Percentiles rank a stretch among this genome's conserved stretches.
These are phyloP conservation scores for Mythimna pallens DNA, from an alignment of 2,888 invertebrate genomes.

Conservation along the genomic window DNA sequence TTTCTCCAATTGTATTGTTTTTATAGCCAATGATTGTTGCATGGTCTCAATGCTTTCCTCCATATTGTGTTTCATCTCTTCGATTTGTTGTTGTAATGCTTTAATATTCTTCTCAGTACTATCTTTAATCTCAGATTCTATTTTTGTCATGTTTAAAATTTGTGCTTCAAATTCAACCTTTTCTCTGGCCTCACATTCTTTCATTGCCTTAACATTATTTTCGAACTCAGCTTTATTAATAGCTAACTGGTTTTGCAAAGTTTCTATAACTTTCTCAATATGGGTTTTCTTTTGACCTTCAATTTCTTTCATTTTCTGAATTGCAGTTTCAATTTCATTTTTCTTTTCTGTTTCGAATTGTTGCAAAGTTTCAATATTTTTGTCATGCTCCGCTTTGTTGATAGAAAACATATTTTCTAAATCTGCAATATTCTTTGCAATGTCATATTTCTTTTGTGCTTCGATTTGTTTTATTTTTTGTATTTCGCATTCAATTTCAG, in stretches of 20 bases:
- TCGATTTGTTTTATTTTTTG: conserved; percentile 19
- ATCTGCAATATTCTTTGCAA: conserved; percentile 26
- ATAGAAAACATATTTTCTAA: conserved; percentile 17
- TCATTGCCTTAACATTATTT: conserved; percentile 14
- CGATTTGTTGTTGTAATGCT: conserved; percentile 1
- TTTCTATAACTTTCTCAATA: conserved; percentile 11
- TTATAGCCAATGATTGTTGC: neutral
- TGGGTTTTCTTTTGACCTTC: conserved; percentile 27
- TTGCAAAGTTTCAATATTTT: conserved; percentile 17
- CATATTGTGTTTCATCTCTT: conserved; percentile 5
- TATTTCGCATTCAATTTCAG: conserved; percentile 17
- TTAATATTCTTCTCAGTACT: neutral
- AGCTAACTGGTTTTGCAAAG: conserved; percentile 12
- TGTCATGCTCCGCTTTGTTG: conserved; percentile 9
- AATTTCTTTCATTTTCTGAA: conserved; percentile 21
- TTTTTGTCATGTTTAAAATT: conserved; percentile 9
- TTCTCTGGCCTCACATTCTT: neutral
- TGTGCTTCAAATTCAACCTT: conserved; percentile 7
- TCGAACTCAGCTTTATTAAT: neutral
- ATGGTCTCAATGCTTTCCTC: conserved; percentile 12
- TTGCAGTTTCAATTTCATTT: conserved; percentile 16
- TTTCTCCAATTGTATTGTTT: too few species aligned
- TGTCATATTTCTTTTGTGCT: conserved; percentile 28
- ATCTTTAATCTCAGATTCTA: conserved; percentile 1
- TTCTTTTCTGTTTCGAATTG: conserved; percentile 17